Evolutionary conservation across 2,888 invertebrate genomes (phyloP), one percentile per base, ranked within the genome.

Genomic region (Pteria penguin): DNA sequence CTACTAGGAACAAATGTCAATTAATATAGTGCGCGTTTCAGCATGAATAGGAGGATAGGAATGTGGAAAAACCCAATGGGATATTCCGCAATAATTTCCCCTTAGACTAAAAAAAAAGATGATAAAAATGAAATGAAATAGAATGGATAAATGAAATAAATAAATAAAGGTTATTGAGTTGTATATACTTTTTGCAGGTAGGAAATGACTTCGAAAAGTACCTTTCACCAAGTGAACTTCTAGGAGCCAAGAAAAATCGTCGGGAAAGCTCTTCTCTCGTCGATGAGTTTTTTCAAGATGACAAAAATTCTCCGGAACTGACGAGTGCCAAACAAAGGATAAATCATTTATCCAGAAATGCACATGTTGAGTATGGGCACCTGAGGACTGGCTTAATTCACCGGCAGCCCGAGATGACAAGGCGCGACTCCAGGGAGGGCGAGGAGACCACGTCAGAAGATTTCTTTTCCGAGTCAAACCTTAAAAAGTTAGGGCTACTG

Each of bases 151-250:
- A n/a, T n/a, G n/a, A n/a, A n/a, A n/a, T n/a, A n/a, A n/a, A n/a
- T n/a, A n/a, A n/a, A n/a, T 22, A 3, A 57, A n/a, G 14, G 18
- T 31, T 63, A n/a, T 26, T 32, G 32, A 22, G n/a, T 69, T 24
- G 32, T 22, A 32, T 55, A 69, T 26, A 24, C 11, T 72, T 29
- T 62, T 80, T 85, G 24, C 83, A 87, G 86, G 82, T 80, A 31
- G 80, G 78, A 57, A 84, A 78, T 45, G 96, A 96, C 91, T 94
- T 96, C 93, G 96, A 96, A 93, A 95, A 95, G 84, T 94, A 95
- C 93, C 94, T 96, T 27, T 77, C 84, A 60, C 81, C 82, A 72
- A 83, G 77, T 55, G 84, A 75, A 77, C 78, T 67, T 68, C 79
- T 77, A 71, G 75, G 75, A 52, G 77, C 70, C n/a, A 87, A 86